These are phyloP conservation scores for Delphinus delphis DNA, from an alignment of 2,113 vertebrate genomes.

Conservation along the genomic window DNA sequence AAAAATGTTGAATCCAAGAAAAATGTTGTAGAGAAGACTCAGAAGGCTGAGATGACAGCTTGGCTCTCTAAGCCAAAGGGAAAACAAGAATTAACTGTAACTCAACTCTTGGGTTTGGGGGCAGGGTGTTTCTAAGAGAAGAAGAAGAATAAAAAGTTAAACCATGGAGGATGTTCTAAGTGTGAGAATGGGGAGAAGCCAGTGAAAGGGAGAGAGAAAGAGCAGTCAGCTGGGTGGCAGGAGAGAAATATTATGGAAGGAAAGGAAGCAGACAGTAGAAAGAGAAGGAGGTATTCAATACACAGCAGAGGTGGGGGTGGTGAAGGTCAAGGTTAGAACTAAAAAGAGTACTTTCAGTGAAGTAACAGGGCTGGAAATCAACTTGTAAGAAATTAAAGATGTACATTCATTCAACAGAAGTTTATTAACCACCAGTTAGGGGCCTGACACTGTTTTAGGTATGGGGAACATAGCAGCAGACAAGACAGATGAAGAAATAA, in stretches of 20 bases:
- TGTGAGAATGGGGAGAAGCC: neutral
- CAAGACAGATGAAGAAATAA: neutral
- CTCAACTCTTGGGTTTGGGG: neutral
- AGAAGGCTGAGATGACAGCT: neutral
- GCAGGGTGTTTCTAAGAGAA: neutral
- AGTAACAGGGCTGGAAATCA: neutral
- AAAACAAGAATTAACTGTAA: neutral
- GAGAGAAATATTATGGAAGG: neutral
- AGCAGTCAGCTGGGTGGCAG: neutral
- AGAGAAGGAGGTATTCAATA: neutral
- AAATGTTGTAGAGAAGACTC: neutral
- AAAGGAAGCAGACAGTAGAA: neutral
- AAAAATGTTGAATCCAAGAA: conserved; percentile 40
- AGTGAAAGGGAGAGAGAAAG: neutral
- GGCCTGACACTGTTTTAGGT: neutral
- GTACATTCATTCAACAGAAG: neutral
- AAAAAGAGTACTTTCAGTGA: neutral
- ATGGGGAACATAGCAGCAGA: neutral
- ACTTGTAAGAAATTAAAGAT: neutral
- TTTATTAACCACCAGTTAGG: neutral
- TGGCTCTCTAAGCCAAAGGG: neutral
- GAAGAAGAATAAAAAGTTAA: neutral
- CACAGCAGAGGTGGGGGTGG: neutral
- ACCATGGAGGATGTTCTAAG: neutral
- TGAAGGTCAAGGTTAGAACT: neutral